Conservation (phyloP, 2,113 vertebrate species). For the human (Homo sapiens) region GRCh38 chr22:50278501-50279000, state of each 20-base stretch:
- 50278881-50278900: slow-evolving; percentile 94
- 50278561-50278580: rapidly evolving
- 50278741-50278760: background rate
- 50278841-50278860: slow-evolving; percentile 87
- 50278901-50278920: slow-evolving; percentile 97
- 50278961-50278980: slow-evolving; percentile 92
- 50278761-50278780: too few relatives aligned
- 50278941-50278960: slow-evolving; percentile 98
- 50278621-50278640: slow-evolving; percentile 96
- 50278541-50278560: rapidly evolving
- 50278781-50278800: background rate
- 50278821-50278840: background rate
- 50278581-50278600: slow-evolving; percentile 92
- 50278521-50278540: slow-evolving; percentile 54
- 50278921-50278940: slow-evolving; percentile 98
- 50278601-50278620: slow-evolving; percentile 97
- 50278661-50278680: slow-evolving; percentile 97
- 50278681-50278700: slow-evolving; percentile 98
- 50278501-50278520: slow-evolving; percentile 95
- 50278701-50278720: background rate
- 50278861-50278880: slow-evolving; percentile 93
- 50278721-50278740: rapidly evolving
- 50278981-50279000: slow-evolving; percentile 93
- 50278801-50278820: background rate
- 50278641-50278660: slow-evolving; percentile 97